Base-by-base conservation (phyloP, 2,888 invertebrate genomes). In the Eubasilissa splendida region DNA sequence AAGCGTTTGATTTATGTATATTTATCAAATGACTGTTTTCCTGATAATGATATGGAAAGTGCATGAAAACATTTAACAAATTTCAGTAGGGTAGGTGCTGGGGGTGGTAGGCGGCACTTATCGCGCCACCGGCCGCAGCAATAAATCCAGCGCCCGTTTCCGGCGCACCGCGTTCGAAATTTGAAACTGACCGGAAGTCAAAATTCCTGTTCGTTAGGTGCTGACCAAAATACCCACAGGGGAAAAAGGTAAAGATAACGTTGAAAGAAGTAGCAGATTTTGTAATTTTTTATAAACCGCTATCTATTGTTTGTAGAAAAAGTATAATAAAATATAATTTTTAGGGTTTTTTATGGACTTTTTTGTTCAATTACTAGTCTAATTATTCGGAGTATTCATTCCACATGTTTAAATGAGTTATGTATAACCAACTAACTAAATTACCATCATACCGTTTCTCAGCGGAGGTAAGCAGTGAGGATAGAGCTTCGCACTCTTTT, bases 161-260 rank as follows among this genome's bases (percentile, higher is more conserved):
- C 79, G 79, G 50, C 63, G 68, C 22, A 54, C 71, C 71, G 63
- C 66, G 77, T 77, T 81, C 76, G 83, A 83, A 83, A 83, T 80
- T 79, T 66, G 83, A 82, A 80, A 83, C 83, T 83, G 83, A 82
- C 83, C 83, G 83, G 83, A 82, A 79, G 79, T 58, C 74, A 12
- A 77, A 82, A 76, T 77, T 56, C 78, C 77, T 31, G 22, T 68
- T 68, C 68, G 68, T 56, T 78, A 42, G 42, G 42, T 42, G 50
- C 65, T 59, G 54, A 65, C 65, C 79, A n/a, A 56, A 79, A 73
- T 65, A 63, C 42, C 65, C 22, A 12, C 12, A 71, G 70, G 77
- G 71, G 50, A 70, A 22, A 77, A 50, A 10, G 56, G 54, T 56
- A 33, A n/a, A 56, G 56, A 50, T 68, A 63, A 9, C 33, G 63